Evolutionary conservation across 1,140 invertebrate species (phyloP), one percentile per base, ranked within the genome.

Genomic region (Heliconius melpomene): DNA sequence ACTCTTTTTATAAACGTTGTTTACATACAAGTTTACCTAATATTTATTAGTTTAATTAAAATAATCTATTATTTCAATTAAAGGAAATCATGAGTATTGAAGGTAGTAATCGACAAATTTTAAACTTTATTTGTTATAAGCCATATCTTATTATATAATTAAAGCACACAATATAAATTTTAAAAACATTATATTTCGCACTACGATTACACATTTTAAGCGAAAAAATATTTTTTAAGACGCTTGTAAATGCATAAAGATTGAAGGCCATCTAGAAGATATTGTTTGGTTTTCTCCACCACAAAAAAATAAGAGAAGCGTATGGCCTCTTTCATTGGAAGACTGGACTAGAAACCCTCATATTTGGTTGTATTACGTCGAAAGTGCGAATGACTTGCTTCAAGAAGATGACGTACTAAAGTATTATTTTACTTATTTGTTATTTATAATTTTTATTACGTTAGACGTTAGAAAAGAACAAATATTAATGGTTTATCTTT

Each of bases 301-400:
- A 0, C 80, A 86, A 1, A 32, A 75, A 0, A 85, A 90, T 74
- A 73, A 75, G 7, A 70, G 84, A 0, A 83, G 87, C 32, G 78
- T 86, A 0, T 87, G 85, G 2, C 60, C 72, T 7, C 83, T 94
- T 23, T 74, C 80, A 0, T 57, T 91, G 0, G 88, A 82, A 8
- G 88, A 92, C 75, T 94, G 90, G 90, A 86, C 83, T 9, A 74
- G 76, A 23, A 78, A 89, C 76, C 87, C 83, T 7, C 86, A 85
- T 60, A 90, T 92, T 38, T 93, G 92, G 92, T 77, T 93, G 2
- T 80, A 91, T 38, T 89, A 93, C 36, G 88, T 93, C 0, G 84
- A 89, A 80, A 91, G 87, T 71, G 36, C 72, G 2, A 85, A 94
- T 38, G 92, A 87, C 2, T 8, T 88, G 32, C 54, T 92, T 6